Evolutionary conservation across 2,888 invertebrate species (phyloP).

Genomic region (Drosophila neoperkinsi): DNA sequence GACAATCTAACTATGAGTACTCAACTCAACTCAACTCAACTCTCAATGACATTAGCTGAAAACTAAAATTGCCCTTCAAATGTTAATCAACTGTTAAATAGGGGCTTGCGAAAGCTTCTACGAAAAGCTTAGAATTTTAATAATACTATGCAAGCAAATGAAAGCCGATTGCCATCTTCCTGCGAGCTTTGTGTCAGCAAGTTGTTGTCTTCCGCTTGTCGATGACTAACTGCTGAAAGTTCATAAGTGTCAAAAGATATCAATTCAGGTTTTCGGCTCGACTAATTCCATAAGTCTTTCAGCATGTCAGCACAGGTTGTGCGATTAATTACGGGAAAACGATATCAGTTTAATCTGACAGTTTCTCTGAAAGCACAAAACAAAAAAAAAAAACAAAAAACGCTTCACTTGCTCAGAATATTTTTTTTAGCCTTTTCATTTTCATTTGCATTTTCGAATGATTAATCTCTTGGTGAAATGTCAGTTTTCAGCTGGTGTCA

Average conservation of each 20-base stretch:
- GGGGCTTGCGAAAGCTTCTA: not conserved
- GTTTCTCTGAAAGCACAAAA: conserved; percentile 2
- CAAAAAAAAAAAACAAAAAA: not conserved
- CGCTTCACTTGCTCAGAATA: not conserved
- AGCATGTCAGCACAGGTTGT: not conserved
- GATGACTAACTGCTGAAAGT: conserved; percentile 1
- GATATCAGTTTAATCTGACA: conserved; percentile 5
- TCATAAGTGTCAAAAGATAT: not conserved
- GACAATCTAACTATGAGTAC: conserved; percentile 41
- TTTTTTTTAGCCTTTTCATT: not conserved
- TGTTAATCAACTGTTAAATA: not conserved
- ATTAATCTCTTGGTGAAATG: conserved; percentile 10
- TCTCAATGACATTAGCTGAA: conserved; percentile 37
- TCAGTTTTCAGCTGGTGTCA: conserved; percentile 35
- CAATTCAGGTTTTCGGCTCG: not conserved
- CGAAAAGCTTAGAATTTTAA: not conserved
- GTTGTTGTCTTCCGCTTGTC: not conserved
- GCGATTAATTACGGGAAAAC: conserved; percentile 6
- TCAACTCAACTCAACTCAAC: conserved; percentile 11
- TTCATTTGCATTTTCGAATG: conserved; percentile 3
- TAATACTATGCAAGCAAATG: not conserved
- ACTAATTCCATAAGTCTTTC: not conserved
- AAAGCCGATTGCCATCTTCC: not conserved
- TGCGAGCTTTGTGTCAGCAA: not conserved
- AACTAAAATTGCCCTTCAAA: conserved; percentile 9